Evolutionary conservation across 2,888 invertebrate species (phyloP).

Genomic region (Brenthis hecate): DNA sequence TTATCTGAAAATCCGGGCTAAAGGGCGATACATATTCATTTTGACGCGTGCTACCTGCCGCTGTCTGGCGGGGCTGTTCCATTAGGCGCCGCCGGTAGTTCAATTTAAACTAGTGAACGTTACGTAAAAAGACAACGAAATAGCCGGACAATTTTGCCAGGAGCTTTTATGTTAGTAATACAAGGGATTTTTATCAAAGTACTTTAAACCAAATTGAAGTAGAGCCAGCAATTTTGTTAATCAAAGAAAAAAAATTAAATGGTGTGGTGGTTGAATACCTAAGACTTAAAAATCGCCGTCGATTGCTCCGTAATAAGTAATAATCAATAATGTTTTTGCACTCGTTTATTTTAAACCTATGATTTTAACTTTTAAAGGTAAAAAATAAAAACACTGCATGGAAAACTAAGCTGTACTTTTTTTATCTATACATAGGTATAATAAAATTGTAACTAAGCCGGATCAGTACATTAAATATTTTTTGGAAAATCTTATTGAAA

Average conservation of each 20-base stretch:
- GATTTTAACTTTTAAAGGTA: too few species aligned
- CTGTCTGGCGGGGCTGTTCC: conserved; percentile 32
- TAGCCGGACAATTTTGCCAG: conserved; percentile 22
- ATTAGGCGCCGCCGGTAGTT: conserved; percentile 31
- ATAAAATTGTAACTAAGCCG: too few species aligned
- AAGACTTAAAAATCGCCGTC: too few species aligned
- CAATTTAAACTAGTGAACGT: conserved; percentile 32
- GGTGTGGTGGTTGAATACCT: too few species aligned
- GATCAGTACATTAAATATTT: too few species aligned
- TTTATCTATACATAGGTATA: too few species aligned
- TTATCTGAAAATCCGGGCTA: conserved; percentile 32
- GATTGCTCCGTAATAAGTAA: too few species aligned
- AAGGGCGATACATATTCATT: conserved; percentile 35
- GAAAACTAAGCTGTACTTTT: too few species aligned
- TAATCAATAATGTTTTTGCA: too few species aligned
- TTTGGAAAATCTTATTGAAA: too few species aligned
- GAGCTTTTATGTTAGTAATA: conserved; percentile 25
- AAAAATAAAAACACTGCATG: too few species aligned
- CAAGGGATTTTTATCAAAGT: conserved; percentile 15
- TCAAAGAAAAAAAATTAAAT: background rate
- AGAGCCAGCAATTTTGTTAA: background rate
- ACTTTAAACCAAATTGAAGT: conserved; percentile 14
- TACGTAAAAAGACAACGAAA: conserved; percentile 29
- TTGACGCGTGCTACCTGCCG: conserved; percentile 30
- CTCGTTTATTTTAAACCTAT: too few species aligned